Conservation (phyloP, 2,888 invertebrate species). For the Coleophora deauratella region DNA sequence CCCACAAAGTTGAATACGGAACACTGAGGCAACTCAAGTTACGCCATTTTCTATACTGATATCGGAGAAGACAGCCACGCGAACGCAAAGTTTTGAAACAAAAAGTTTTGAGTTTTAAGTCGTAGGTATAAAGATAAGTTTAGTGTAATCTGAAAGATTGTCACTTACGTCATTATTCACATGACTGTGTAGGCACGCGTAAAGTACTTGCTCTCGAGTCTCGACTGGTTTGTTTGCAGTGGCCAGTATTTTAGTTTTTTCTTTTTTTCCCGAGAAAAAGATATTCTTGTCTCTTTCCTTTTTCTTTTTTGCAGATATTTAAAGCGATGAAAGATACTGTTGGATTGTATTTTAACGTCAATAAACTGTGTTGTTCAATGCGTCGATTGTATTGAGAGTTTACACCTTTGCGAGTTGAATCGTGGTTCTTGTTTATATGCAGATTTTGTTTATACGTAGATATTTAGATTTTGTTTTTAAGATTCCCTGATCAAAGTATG, state of each 20-base stretch:
- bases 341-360: constrained; percentile 1
- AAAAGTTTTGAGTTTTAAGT: constrained; percentile 7
- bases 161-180: constrained; percentile 12
- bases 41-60: constrained; percentile 1
- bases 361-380: constrained; percentile 4
- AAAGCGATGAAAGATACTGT: constrained; percentile 1
- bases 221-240: constrained; percentile 20
- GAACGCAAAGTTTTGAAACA: constrained; percentile 10
- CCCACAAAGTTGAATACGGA: neutral
- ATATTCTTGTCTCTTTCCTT: constrained; percentile 5
- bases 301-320: constrained; percentile 3
- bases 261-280: constrained; percentile 2
- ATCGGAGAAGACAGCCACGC: constrained; percentile 19
- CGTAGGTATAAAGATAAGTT: constrained; percentile 7
- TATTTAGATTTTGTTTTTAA: too few species aligned
- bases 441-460: too few species aligned
- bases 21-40: constrained; percentile 1
- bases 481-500: too few species aligned
- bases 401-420: neutral
- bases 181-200: constrained; percentile 20
- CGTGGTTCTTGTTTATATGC: too few species aligned
- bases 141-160: constrained; percentile 7
- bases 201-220: constrained; percentile 22
- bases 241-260: constrained; percentile 18
- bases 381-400: too few species aligned